Percentiles rank a stretch among this genome's conserved stretches.
These are phyloP conservation scores for Acrobasis repandana DNA, from an alignment of 2,888 invertebrate species.

Conservation along the genomic window DNA sequence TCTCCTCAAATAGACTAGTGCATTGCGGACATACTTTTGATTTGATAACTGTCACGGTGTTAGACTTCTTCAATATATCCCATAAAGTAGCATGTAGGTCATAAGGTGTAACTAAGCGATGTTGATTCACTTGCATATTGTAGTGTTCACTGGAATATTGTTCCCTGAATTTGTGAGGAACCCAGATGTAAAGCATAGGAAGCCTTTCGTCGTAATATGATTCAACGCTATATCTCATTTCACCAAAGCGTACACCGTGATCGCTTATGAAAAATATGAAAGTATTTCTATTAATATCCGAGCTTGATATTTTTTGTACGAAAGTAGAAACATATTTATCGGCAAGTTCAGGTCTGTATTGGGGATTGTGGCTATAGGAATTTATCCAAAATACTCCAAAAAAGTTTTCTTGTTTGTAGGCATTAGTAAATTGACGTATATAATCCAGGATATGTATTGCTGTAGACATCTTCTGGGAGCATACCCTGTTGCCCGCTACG, in stretches of 20 bases:
- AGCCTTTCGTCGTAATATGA: slow-evolving; percentile 90
- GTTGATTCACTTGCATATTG: slow-evolving; percentile 84
- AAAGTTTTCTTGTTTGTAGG: slow-evolving; percentile 81
- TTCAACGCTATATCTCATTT: slow-evolving; percentile 85
- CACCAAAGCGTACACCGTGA: slow-evolving; percentile 89
- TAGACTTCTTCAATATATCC: slow-evolving; percentile 81
- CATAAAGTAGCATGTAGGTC: slow-evolving; percentile 88
- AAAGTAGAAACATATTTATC: slow-evolving; percentile 83
- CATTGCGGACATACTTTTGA: slow-evolving; percentile 85
- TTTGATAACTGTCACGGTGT: slow-evolving; percentile 46
- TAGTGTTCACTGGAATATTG: slow-evolving; percentile 77
- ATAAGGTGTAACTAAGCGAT: slow-evolving; percentile 88
- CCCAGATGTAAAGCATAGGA: slow-evolving; percentile 87
- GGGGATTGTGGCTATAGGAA: slow-evolving; percentile 87
- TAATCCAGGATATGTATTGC: slow-evolving; percentile 86
- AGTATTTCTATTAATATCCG: slow-evolving; percentile 80
- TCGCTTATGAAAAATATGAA: slow-evolving; percentile 89
- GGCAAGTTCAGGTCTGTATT: slow-evolving; percentile 85
- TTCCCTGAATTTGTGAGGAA: slow-evolving; percentile 84
- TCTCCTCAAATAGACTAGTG: slow-evolving; percentile 82
- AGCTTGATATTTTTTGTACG: slow-evolving; percentile 54
- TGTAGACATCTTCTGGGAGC: slow-evolving; percentile 78
- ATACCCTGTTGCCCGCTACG: slow-evolving; percentile 19
- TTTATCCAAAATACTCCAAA: slow-evolving; percentile 90
- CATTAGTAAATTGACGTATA: slow-evolving; percentile 83